A percentile compares a stretch with the other conserved stretches of the same genome.
These are phyloP conservation scores for Agrochola lota DNA, from an alignment of 2,888 invertebrate species.

Conservation along the genomic window DNA sequence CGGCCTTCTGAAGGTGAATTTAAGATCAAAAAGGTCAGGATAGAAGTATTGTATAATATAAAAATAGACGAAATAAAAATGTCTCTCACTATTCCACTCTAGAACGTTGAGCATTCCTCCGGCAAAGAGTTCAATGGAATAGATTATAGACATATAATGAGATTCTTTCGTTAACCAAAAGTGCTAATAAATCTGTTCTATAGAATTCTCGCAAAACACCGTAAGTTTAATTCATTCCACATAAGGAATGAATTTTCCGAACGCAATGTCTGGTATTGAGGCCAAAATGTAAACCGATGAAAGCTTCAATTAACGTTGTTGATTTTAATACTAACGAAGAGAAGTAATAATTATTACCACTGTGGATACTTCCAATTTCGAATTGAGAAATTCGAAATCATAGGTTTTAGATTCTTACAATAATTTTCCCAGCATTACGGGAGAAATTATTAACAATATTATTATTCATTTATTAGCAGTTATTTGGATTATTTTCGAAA, in stretches of 20 bases:
- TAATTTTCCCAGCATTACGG: not conserved
- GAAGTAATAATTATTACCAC: constrained; percentile 7
- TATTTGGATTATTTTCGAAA: no score
- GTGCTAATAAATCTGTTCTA: constrained; percentile 17
- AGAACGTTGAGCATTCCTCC: not conserved
- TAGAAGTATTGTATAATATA: no score
- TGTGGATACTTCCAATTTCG: constrained; percentile 19
- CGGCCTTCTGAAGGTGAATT: not conserved
- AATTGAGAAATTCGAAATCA: not conserved
- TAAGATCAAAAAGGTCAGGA: not conserved
- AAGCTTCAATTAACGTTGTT: constrained; percentile 32
- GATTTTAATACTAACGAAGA: constrained; percentile 23
- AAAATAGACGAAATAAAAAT: not conserved
- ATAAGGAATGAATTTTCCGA: not conserved
- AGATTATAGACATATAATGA: constrained; percentile 4
- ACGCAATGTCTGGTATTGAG: constrained; percentile 1
- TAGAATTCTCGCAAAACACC: not conserved
- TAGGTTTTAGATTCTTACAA: not conserved
- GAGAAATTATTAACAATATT: no score
- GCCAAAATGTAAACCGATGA: constrained; percentile 8
- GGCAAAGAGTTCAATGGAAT: constrained; percentile 3
- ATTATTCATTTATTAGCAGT: no score
- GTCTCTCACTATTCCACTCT: not conserved
- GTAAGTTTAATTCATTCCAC: no score
- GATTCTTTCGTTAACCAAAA: not conserved